Percentiles rank a stretch among this genome's conserved stretches.
phyloP scores from a whole-genome alignment of 2,888 invertebrate genomes.

The Eristalis pertinax region DNA sequence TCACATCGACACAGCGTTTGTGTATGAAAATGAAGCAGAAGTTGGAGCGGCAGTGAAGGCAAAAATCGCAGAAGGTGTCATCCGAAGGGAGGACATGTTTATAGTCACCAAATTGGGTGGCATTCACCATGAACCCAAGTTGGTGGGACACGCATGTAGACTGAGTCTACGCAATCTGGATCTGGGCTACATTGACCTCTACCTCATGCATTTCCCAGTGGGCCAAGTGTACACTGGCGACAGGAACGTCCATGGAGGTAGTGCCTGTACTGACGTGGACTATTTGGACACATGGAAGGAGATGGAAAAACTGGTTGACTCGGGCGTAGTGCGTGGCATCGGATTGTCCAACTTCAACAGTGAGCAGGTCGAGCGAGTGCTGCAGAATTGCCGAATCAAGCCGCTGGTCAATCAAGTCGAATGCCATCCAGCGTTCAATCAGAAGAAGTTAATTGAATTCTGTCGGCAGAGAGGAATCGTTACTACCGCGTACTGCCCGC shows the following conservation, averaged over 20 bases:
- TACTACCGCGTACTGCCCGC: conserved; percentile 88
- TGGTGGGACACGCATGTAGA: conserved; percentile 86
- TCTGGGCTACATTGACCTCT: conserved; percentile 89
- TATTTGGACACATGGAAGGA: conserved; percentile 80
- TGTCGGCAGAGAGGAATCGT: conserved; percentile 85
- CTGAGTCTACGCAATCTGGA: conserved; percentile 85
- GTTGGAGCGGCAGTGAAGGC: conserved; percentile 81
- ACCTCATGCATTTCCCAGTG: conserved; percentile 91
- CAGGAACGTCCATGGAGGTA: conserved; percentile 77
- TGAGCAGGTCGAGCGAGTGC: conserved; percentile 77
- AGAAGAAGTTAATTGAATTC: conserved; percentile 85
- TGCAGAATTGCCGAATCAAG: conserved; percentile 77
- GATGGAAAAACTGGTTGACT: conserved; percentile 79
- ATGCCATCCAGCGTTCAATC: conserved; percentile 80
- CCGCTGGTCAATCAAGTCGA: conserved; percentile 80
- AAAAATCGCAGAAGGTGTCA: conserved; percentile 80
- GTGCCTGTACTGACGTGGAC: conserved; percentile 77
- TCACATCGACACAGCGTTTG: conserved; percentile 83
- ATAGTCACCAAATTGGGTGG: conserved; percentile 79
- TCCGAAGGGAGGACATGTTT: conserved; percentile 81
- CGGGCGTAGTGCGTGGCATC: conserved; percentile 77
- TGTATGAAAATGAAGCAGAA: conserved; percentile 82
- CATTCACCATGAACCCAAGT: conserved; percentile 85
- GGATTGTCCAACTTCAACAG: conserved; percentile 80
- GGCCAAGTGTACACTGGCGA: conserved; percentile 84